Conservation (phyloP, 2,113 vertebrate species). For the Zosterops borbonicus region DNA sequence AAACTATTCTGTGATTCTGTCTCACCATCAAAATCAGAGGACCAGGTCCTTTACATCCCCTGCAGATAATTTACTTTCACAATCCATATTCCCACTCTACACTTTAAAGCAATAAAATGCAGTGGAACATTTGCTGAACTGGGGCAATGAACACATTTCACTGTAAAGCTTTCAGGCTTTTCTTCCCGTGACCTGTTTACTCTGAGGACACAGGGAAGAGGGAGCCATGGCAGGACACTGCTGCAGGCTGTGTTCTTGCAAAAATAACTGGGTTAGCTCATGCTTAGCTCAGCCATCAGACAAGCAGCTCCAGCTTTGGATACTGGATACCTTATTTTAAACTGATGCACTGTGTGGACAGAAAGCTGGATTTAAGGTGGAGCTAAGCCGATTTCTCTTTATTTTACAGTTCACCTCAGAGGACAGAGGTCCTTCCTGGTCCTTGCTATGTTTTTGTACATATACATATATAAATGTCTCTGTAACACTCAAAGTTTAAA, state of each 20-base stretch:
- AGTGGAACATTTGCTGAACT: neutral
- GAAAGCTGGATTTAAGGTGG: neutral
- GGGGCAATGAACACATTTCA: neutral
- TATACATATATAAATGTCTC: neutral
- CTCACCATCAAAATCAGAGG: neutral
- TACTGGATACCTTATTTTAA: neutral
- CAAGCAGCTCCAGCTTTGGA: neutral
- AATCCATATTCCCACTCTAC: neutral
- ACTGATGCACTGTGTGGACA: neutral
- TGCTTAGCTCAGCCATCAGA: neutral
- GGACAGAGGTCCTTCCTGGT: neutral
- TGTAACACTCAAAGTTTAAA: neutral
- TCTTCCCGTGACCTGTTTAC: neutral
- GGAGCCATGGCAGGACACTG: neutral
- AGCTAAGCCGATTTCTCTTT: neutral
- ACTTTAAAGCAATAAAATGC: neutral
- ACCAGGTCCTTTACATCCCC: neutral
- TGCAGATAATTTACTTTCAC: neutral
- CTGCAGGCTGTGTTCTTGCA: conserved; percentile 4
- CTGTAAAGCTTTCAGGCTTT: neutral
- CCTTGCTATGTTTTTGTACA: neutral
- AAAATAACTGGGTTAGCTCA: conserved; percentile 7
- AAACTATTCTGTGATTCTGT: neutral
- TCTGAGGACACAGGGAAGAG: neutral
- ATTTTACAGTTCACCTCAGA: neutral